Conservation (phyloP, 1,140 invertebrate species). For the Maconellicoccus hirsutus region DNA sequence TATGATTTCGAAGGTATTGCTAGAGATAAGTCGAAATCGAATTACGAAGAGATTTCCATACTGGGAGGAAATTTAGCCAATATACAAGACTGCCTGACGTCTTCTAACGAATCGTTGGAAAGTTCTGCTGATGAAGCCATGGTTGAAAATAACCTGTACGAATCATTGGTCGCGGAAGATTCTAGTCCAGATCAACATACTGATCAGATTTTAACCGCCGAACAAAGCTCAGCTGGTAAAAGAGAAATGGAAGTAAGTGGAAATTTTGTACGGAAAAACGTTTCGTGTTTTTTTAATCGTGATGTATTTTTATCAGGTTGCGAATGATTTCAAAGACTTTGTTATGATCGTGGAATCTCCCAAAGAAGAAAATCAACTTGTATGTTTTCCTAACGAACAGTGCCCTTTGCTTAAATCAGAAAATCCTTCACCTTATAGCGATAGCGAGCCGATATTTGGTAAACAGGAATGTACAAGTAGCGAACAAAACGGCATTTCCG, state of each 20-base stretch:
- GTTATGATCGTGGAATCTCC: neutral
- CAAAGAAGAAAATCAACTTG: neutral
- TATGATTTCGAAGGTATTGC: neutral
- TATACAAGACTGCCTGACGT: neutral
- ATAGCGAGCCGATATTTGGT: neutral
- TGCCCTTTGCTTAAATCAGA: neutral
- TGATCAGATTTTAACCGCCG: no score
- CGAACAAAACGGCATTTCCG: neutral
- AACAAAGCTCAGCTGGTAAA: neutral
- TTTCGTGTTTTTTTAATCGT: no score
- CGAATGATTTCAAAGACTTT: neutral
- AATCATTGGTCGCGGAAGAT: slow-evolving; percentile 26
- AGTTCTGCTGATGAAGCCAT: slow-evolving; percentile 25
- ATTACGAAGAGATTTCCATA: slow-evolving; percentile 26
- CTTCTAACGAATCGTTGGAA: slow-evolving; percentile 23
- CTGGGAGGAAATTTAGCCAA: neutral
- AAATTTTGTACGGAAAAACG: neutral
- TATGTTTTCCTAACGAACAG: no score
- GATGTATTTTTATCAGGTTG: neutral
- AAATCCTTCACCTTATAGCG: neutral
- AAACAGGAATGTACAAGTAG: neutral
- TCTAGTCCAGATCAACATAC: slow-evolving; percentile 25
- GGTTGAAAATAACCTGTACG: slow-evolving; percentile 27
- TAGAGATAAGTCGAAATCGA: neutral
- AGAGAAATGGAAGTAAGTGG: neutral